Conservation (phyloP, 2,797 vertebrate species). For the Clarias platycephalus region DNA sequence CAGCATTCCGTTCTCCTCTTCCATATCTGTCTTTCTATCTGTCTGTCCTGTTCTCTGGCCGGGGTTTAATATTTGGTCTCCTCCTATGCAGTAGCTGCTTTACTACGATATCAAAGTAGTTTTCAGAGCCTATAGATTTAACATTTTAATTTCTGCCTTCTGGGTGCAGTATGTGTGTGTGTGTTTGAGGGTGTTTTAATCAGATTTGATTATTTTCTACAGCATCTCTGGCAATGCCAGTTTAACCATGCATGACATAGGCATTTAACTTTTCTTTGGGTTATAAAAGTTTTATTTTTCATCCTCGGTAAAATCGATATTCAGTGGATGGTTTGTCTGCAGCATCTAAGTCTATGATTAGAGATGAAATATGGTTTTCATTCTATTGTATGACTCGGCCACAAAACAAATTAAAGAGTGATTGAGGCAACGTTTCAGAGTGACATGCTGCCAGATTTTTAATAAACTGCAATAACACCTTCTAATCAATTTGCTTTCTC, state of each 20-base stretch:
- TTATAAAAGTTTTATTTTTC: not conserved
- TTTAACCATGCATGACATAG: not conserved
- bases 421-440: slow-evolving; percentile 44
- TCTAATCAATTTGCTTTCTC: slow-evolving; percentile 53
- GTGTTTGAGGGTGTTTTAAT: not conserved
- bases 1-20: not conserved
- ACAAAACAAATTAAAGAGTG: slow-evolving; percentile 52
- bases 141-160: not conserved
- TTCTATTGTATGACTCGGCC: slow-evolving; percentile 54
- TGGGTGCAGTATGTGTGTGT: not conserved
- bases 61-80: not conserved
- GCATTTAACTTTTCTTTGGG: not conserved
- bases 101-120: not conserved
- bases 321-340: not conserved
- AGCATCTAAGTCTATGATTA: slow-evolving; percentile 7
- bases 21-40: not conserved
- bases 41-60: not conserved
- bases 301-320: not conserved
- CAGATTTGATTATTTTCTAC: not conserved
- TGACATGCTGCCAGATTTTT: slow-evolving; percentile 24
- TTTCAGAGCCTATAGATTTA: not conserved
- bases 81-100: not conserved
- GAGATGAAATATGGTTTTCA: slow-evolving; percentile 46
- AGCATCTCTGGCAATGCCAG: not conserved
- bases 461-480: slow-evolving; percentile 65